phyloP scores from a whole-genome alignment of 2,113 vertebrate genomes.

The Fulica atra region DNA sequence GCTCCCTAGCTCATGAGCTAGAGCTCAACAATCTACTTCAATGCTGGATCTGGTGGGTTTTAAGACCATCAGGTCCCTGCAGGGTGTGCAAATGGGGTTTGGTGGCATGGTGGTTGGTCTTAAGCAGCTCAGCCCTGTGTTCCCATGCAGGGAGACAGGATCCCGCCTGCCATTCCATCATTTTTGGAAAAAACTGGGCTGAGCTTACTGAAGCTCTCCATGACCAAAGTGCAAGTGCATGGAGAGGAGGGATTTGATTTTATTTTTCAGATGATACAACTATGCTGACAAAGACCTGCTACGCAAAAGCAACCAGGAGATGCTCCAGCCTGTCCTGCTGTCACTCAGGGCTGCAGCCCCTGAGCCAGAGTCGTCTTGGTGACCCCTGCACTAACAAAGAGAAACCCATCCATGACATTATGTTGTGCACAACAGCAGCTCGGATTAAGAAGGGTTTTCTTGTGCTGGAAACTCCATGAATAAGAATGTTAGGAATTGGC shows the following conservation, averaged over 20 bases:
- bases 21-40: background rate
- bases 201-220: background rate
- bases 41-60: background rate
- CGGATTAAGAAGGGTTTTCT: conserved; percentile 47
- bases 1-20: background rate
- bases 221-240: background rate
- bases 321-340: accelerated
- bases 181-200: background rate
- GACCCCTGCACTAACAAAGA: background rate
- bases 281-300: background rate
- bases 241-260: background rate
- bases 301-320: background rate
- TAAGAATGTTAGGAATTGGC: conserved; percentile 69
- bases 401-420: conserved; percentile 34
- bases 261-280: accelerated
- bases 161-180: background rate
- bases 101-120: background rate
- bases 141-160: background rate
- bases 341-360: background rate
- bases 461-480: conserved; percentile 61
- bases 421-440: conserved; percentile 19
- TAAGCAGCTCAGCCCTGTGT: background rate
- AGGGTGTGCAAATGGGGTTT: accelerated
- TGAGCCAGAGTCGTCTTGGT: background rate
- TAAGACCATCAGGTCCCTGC: background rate